phyloP scores from a whole-genome alignment of 35 echinoderm and acorn worm species.

The Apostichopus japonicus region DNA sequence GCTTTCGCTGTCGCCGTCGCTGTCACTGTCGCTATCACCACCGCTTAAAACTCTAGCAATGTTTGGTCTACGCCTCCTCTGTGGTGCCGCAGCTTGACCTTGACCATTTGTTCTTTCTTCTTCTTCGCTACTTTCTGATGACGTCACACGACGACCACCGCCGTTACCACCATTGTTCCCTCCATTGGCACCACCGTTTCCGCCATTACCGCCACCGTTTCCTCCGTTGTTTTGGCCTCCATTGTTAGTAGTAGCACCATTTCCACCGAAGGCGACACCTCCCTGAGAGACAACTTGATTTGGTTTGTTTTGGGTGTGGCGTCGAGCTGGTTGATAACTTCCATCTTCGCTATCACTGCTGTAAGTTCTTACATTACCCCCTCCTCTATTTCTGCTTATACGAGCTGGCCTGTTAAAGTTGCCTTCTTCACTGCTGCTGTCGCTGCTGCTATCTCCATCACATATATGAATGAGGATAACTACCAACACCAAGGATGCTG shows the following conservation, averaged over 20 bases:
- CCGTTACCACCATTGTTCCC: not conserved
- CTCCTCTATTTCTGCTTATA: not conserved
- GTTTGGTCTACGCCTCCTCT: not conserved
- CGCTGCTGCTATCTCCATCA: not conserved
- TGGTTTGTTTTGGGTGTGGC: not conserved
- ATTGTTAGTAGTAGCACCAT: not conserved
- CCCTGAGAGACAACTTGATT: not conserved
- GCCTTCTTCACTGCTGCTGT: not conserved
- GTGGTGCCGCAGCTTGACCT: not conserved
- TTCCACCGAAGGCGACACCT: conserved; percentile 10
- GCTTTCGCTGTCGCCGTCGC: not conserved
- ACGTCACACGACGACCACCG: not conserved
- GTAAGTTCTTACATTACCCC: not conserved
- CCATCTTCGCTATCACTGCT: conserved; percentile 31
- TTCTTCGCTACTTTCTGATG: not conserved
- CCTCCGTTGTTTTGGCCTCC: not conserved
- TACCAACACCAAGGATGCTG: not conserved
- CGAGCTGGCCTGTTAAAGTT: not conserved
- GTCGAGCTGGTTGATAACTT: not conserved
- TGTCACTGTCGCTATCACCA: not conserved
- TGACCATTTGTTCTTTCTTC: not conserved
- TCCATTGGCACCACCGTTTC: not conserved
- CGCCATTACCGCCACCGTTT: not conserved
- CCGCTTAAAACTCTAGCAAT: not conserved
- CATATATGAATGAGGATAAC: not conserved